Evolutionary conservation across 2,113 vertebrate species (phyloP).

Genomic region (Danionella cerebrum): DNA sequence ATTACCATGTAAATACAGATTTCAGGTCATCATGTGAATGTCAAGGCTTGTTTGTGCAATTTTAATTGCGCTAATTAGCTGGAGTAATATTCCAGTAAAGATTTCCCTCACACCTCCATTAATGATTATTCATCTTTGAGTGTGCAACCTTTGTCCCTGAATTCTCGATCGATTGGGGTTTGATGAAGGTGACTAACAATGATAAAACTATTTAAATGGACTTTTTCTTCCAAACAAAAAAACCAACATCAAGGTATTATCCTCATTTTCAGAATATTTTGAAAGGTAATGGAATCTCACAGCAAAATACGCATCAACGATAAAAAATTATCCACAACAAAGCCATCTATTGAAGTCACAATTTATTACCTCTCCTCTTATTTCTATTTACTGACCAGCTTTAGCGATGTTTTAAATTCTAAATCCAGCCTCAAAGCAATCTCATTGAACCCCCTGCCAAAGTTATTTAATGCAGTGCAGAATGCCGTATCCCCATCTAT

Average conservation of each 20-base stretch:
- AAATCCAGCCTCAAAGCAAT: background rate
- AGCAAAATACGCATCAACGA: no score
- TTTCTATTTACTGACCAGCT: background rate
- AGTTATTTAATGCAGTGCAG: background rate
- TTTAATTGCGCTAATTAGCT: background rate
- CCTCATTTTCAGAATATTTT: no score
- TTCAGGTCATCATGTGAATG: background rate
- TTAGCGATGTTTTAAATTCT: background rate
- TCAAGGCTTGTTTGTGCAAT: background rate
- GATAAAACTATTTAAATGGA: background rate
- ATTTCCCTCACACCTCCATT: background rate
- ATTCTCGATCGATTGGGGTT: background rate
- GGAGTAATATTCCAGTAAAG: background rate
- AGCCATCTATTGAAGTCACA: background rate
- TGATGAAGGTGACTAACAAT: background rate
- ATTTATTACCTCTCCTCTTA: background rate
- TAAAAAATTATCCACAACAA: constrained; percentile 9
- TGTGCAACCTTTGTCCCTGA: background rate
- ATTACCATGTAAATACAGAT: constrained; percentile 54
- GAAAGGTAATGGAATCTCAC: no score
- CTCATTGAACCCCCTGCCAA: background rate
- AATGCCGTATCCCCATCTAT: constrained; percentile 22
- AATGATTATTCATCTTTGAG: constrained; percentile 1
- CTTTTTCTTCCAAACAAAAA: background rate
- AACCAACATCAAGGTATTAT: no score